Evolutionary conservation across 2,888 invertebrate species (phyloP), one percentile per base, ranked within the genome.

Genomic region (Frankliniella fusca): DNA sequence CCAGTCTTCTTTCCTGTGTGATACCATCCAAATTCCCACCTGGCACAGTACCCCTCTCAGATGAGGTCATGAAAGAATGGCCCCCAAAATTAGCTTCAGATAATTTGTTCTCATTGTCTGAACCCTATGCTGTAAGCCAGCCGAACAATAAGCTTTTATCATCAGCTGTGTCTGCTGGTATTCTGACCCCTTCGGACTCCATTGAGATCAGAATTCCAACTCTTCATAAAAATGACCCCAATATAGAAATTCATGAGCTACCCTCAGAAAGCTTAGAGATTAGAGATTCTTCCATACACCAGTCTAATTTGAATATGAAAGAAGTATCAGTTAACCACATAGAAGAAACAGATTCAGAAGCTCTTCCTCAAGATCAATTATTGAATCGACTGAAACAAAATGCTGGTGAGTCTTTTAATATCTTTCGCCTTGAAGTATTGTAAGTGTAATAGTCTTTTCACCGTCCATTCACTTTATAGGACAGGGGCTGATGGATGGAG

Each of bases 11-110:
- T 3, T 70, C 11, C 27, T 23, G 23, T n/a, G 70, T 27, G 11
- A 70, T 23, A n/a, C 70, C 70, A 70, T 70, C 70, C 80, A 80
- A 38, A 50, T 80, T 80, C n/a, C 80, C 80, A 10, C 9, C 80
- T 27, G 80, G 80, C 12, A 80, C 80, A 28, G n/a, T 23, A n/a
- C 48, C 80, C 38, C 23, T 80, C n/a, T 27, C n/a, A 27, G 50
- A 50, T 80, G 80, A 70, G 23, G 23, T 70, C n/a, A 5, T 70
- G 9, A 27, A 20, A 23, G 70, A 70, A 70, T 70, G 70, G 70
- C 70, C 70, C 11, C 70, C 70, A 23, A 70, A 70, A 23, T 23
- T 70, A 27, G 70, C 70, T 9, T 70, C 70, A 9, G 70, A 70
- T 27, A 20, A n/a, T n/a, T n/a, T n/a, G n/a, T n/a, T 54, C 54